A percentile compares a stretch with the other conserved stretches of the same genome.
These are phyloP conservation scores for Champsocephalus gunnari DNA, from an alignment of 2,797 vertebrate genomes.

Conservation along the genomic window DNA sequence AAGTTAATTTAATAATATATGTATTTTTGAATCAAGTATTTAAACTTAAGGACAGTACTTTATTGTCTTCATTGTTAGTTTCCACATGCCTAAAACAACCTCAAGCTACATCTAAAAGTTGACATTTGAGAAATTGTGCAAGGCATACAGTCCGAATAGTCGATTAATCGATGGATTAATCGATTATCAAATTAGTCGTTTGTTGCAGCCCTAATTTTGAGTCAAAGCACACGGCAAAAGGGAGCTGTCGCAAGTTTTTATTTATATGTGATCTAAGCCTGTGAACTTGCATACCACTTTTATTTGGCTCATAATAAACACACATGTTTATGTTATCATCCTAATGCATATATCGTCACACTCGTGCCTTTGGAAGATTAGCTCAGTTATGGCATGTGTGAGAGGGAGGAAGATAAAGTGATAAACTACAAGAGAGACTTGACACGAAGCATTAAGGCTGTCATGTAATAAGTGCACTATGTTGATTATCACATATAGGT, in stretches of 20 bases:
- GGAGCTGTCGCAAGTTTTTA: neutral
- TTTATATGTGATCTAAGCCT: neutral
- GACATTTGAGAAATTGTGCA: too few relatives aligned
- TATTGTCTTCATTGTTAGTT: too few relatives aligned
- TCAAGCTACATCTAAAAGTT: too few relatives aligned
- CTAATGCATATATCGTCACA: neutral
- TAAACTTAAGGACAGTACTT: too few relatives aligned
- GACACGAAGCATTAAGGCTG: neutral
- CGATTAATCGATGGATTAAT: too few relatives aligned
- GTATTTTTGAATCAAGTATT: too few relatives aligned
- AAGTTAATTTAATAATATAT: too few relatives aligned
- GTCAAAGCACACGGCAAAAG: neutral
- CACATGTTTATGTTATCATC: neutral
- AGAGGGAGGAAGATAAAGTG: neutral
- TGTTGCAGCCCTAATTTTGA: neutral
- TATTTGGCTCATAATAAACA: neutral
- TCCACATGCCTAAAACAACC: too few relatives aligned
- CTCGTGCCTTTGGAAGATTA: neutral
- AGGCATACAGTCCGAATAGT: too few relatives aligned
- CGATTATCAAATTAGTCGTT: too few relatives aligned
- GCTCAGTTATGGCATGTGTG: neutral
- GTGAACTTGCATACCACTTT: neutral
- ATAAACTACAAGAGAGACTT: neutral
- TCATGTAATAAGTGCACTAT: neutral
- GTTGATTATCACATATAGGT: constrained; percentile 34